Percentiles rank a stretch among this genome's conserved stretches.
phyloP scores from a whole-genome alignment of 2,888 invertebrate species.

The Silvanus unidentatus region DNA sequence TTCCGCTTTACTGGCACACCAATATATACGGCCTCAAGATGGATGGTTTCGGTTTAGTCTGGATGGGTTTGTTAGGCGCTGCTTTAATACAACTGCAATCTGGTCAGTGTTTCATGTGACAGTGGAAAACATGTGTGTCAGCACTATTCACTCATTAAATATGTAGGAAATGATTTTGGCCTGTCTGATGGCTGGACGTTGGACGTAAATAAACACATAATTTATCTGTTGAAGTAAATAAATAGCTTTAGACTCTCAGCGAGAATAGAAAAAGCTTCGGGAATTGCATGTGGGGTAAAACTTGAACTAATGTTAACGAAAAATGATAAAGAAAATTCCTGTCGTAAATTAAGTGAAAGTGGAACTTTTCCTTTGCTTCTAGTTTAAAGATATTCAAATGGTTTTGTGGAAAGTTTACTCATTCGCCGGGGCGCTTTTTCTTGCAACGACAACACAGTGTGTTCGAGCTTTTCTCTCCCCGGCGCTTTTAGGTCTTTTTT shows the following conservation, averaged over 20 bases:
- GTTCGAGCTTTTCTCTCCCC: too few relatives aligned
- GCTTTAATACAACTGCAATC: too few relatives aligned
- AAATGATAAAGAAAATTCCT: constrained; percentile 6
- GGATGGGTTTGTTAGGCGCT: neutral
- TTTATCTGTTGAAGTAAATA: constrained; percentile 23
- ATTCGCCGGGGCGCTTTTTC: too few relatives aligned
- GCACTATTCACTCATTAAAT: too few relatives aligned
- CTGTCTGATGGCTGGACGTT: too few relatives aligned
- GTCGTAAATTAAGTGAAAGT: constrained; percentile 6
- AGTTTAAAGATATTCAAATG: constrained; percentile 22
- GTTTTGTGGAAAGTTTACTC: neutral
- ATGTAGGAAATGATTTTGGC: too few relatives aligned
- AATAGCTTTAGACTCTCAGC: constrained; percentile 10
- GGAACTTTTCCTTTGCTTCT: constrained; percentile 9
- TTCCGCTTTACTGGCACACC: neutral
- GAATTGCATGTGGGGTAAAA: neutral
- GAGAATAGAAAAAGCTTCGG: too few relatives aligned
- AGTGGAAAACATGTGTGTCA: constrained; percentile 3
- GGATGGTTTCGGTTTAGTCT: constrained; percentile 3
- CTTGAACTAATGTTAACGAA: neutral
- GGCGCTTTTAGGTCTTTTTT: too few relatives aligned
- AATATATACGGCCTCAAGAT: neutral
- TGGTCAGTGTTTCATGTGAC: neutral
- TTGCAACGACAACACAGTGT: too few relatives aligned
- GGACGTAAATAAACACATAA: constrained; percentile 26